Percentiles rank a stretch among this genome's conserved stretches.
phyloP scores from a whole-genome alignment of 2,797 vertebrate species.

The Sebastes minor region DNA sequence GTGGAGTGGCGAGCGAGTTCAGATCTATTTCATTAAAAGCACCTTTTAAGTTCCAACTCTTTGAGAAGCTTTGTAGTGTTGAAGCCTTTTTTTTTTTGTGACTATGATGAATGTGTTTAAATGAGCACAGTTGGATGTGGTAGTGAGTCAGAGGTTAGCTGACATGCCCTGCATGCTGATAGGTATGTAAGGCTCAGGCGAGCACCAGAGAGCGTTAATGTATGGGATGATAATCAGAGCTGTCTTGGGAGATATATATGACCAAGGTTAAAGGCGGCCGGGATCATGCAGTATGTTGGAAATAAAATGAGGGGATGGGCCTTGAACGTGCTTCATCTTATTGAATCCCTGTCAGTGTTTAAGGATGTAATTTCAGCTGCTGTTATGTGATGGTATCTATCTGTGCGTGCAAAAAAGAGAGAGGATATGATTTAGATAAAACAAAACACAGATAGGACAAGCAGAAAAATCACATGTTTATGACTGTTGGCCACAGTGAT shows the following conservation, averaged over 20 bases:
- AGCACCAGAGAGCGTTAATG: slow-evolving; percentile 23
- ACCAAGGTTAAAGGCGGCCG: slow-evolving; percentile 36
- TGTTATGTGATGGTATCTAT: neutral
- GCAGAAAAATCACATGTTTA: neutral
- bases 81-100: neutral
- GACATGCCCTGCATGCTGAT: slow-evolving; percentile 57
- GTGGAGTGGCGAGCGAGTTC: neutral
- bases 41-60: slow-evolving; percentile 49
- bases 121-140: slow-evolving; percentile 45
- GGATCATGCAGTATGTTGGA: slow-evolving; percentile 6
- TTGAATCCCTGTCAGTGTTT: slow-evolving; percentile 21
- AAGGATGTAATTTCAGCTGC: slow-evolving; percentile 19
- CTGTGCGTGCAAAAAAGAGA: neutral
- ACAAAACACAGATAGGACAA: neutral
- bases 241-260: slow-evolving; percentile 25
- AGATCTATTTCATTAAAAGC: slow-evolving; percentile 32
- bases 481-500: neutral
- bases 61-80: neutral
- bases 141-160: slow-evolving; percentile 33
- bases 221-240: slow-evolving; percentile 41
- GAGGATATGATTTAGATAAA: neutral
- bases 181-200: neutral
- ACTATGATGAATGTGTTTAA: slow-evolving; percentile 39
- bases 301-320: slow-evolving; percentile 16
- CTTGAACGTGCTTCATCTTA: slow-evolving; percentile 22